phyloP scores from a whole-genome alignment of 1,140 invertebrate genomes.

The Helicoverpa armigera region DNA sequence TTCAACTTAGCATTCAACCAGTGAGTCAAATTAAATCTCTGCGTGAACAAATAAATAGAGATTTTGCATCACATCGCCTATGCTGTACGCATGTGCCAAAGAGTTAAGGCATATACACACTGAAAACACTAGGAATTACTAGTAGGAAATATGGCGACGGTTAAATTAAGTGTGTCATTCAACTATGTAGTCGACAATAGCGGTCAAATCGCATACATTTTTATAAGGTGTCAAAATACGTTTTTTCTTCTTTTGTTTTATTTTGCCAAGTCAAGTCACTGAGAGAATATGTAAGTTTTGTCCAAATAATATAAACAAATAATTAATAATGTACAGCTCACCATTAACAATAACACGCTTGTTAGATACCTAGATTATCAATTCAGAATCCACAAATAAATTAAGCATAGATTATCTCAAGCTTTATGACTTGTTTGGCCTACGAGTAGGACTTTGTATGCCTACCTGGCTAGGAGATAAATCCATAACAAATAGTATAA shows the following conservation, averaged over 20 bases:
- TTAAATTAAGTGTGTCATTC: not conserved
- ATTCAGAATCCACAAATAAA: too few species aligned
- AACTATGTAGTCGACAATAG: too few species aligned
- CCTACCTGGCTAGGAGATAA: constrained; percentile 7
- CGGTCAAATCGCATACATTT: too few species aligned
- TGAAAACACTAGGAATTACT: not conserved
- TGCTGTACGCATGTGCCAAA: constrained; percentile 54
- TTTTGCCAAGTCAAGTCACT: too few species aligned
- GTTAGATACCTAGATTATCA: too few species aligned
- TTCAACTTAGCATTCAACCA: not conserved
- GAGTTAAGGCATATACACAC: constrained; percentile 7
- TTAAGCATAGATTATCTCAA: not conserved
- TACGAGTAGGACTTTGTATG: not conserved
- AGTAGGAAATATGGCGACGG: not conserved
- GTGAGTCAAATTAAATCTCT: constrained; percentile 42
- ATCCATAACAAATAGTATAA: constrained; percentile 22
- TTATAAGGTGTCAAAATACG: too few species aligned
- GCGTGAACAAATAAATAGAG: constrained; percentile 56
- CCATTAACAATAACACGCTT: too few species aligned
- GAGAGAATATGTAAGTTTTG: too few species aligned
- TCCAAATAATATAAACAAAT: too few species aligned
- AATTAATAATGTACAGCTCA: too few species aligned
- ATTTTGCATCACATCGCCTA: constrained; percentile 55
- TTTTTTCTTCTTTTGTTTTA: too few species aligned
- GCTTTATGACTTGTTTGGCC: not conserved